Conservation (phyloP, 2,113 vertebrate species). For the Fulmarus glacialis region DNA sequence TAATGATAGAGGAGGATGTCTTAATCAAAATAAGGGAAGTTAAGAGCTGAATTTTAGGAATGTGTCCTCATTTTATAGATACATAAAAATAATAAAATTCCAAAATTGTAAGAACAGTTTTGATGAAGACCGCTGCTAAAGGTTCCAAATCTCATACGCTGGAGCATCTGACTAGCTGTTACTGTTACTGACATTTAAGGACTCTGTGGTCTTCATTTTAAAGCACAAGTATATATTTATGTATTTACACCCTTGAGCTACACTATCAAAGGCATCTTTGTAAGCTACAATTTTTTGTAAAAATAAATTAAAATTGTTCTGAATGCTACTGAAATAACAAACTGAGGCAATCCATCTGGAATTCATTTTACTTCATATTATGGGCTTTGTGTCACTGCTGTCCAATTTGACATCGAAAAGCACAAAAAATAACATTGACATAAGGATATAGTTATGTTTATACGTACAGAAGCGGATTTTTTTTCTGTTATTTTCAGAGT, state of each 20-base stretch:
- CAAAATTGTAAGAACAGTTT: neutral
- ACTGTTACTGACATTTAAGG: neutral
- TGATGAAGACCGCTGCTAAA: neutral
- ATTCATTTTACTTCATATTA: constrained; percentile 65
- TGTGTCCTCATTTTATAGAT: neutral
- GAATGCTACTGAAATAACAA: constrained; percentile 50
- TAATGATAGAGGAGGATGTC: neutral
- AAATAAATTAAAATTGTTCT: constrained; percentile 69
- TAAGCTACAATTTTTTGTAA: constrained; percentile 61
- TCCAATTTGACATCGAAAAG: constrained; percentile 68
- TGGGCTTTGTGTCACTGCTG: constrained; percentile 46
- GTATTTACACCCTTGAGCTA: constrained; percentile 41
- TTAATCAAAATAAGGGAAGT: neutral
- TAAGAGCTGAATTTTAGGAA: neutral
- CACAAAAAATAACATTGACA: constrained; percentile 68
- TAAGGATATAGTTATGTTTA: constrained; percentile 68
- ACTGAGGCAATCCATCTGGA: constrained; percentile 65
- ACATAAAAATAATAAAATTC: neutral
- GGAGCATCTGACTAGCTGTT: neutral
- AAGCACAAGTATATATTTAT: neutral
- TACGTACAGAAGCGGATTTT: neutral
- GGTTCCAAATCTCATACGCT: neutral
- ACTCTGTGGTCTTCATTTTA: constrained; percentile 10
- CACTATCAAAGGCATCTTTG: constrained; percentile 44
- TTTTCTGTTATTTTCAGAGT: constrained; percentile 37